These are phyloP conservation scores for Catotricha subobsoleta DNA, from an alignment of 2,888 invertebrate species.

Conservation along the genomic window DNA sequence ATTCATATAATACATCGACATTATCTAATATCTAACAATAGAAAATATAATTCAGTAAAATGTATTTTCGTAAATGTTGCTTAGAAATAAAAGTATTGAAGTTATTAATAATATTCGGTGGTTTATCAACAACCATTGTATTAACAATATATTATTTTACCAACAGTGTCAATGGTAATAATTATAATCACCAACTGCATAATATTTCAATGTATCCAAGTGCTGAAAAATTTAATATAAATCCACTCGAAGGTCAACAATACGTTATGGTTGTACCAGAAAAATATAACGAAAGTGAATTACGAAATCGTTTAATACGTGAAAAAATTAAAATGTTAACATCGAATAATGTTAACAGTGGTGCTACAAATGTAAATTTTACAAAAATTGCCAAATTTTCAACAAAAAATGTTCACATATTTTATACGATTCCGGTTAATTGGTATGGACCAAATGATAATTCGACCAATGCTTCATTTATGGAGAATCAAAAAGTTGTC, in stretches of 20 bases:
- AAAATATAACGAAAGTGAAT: slow-evolving; percentile 27
- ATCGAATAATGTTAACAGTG: slow-evolving; percentile 15
- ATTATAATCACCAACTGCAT: background rate
- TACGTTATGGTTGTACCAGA: slow-evolving; percentile 20
- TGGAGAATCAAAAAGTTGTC: too few relatives aligned
- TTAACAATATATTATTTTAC: slow-evolving; percentile 1
- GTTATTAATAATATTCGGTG: background rate
- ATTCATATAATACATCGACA: too few relatives aligned
- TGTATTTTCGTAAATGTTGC: background rate
- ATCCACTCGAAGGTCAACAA: background rate
- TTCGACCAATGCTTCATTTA: slow-evolving; percentile 9
- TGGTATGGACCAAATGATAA: slow-evolving; percentile 18
- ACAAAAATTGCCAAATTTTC: slow-evolving; percentile 9
- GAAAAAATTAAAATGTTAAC: slow-evolving; percentile 24
- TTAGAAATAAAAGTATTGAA: background rate
- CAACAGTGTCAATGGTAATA: background rate
- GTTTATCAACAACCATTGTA: background rate
- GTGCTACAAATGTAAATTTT: background rate
- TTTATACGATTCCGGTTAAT: slow-evolving; percentile 25
- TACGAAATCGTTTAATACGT: slow-evolving; percentile 25
- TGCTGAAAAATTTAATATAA: background rate
- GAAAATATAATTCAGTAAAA: too few relatives aligned
- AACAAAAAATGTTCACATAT: slow-evolving; percentile 25
- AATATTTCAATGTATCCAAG: background rate
- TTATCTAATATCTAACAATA: too few relatives aligned